phyloP scores from a whole-genome alignment of 2,797 vertebrate species.

The Halcyon chelicuti region DNA sequence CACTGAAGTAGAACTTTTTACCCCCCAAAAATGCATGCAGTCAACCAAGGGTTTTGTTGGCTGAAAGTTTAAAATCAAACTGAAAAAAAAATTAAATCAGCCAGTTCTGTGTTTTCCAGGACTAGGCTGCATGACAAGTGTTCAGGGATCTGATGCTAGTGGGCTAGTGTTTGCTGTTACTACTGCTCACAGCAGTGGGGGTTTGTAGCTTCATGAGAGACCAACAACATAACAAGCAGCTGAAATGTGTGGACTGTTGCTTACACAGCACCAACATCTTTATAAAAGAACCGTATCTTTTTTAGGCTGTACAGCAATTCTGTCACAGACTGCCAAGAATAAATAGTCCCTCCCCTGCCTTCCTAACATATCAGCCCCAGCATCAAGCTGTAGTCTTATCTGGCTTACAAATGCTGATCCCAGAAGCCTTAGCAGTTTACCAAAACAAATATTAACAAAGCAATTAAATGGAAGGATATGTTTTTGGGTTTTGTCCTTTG shows the following conservation, averaged over 20 bases:
- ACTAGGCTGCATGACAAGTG: not conserved
- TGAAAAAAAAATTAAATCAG: not conserved
- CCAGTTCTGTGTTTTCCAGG: not conserved
- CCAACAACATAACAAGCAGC: conserved; percentile 42
- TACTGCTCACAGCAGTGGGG: conserved; percentile 28
- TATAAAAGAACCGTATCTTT: conserved; percentile 29
- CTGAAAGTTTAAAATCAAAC: not conserved
- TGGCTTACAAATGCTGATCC: not conserved
- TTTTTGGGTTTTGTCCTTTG: not conserved
- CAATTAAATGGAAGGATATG: not conserved
- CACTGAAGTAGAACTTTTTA: not conserved
- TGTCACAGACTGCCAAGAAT: conserved; percentile 42
- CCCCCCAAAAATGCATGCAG: not conserved
- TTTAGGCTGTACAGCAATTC: conserved; percentile 39
- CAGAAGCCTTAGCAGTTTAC: not conserved
- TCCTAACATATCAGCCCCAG: conserved; percentile 25
- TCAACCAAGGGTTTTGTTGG: not conserved
- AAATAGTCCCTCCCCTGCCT: conserved; percentile 31
- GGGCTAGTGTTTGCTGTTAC: conserved; percentile 17
- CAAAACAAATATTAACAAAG: not conserved
- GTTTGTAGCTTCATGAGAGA: conserved; percentile 5
- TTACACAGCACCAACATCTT: conserved; percentile 49
- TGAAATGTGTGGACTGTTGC: conserved; percentile 61
- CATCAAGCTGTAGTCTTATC: not conserved
- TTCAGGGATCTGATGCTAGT: not conserved